These are phyloP conservation scores for Cynaeus angustus DNA, from an alignment of 2,888 invertebrate species.

Conservation along the genomic window DNA sequence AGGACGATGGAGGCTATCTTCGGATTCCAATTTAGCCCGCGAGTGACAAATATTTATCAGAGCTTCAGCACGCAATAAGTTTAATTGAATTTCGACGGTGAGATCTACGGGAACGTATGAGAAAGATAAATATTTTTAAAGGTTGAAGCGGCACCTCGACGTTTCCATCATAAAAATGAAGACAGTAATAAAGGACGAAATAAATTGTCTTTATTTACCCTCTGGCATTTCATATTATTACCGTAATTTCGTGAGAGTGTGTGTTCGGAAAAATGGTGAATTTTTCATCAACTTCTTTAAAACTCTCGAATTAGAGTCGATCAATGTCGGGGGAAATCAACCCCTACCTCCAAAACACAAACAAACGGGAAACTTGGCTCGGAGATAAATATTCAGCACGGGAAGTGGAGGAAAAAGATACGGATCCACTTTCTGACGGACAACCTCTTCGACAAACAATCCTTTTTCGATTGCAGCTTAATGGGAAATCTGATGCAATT, in stretches of 20 bases:
- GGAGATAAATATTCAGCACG: slow-evolving; percentile 15
- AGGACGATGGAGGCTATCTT: slow-evolving; percentile 1
- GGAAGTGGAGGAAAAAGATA: slow-evolving; percentile 4
- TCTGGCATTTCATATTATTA: slow-evolving; percentile 40
- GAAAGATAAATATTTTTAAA: slow-evolving; percentile 51
- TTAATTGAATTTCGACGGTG: slow-evolving; percentile 47
- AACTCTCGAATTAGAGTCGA: slow-evolving; percentile 15
- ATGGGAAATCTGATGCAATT: slow-evolving; percentile 13
- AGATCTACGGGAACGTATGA: slow-evolving; percentile 28
- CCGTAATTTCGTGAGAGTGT: slow-evolving; percentile 27
- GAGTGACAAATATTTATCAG: slow-evolving; percentile 45
- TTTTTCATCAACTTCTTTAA: slow-evolving; percentile 33
- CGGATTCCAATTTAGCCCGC: slow-evolving; percentile 15
- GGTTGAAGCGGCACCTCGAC: slow-evolving; percentile 41
- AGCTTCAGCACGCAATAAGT: slow-evolving; percentile 42
- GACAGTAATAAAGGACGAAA: slow-evolving; percentile 44
- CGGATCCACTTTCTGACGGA: slow-evolving; percentile 14
- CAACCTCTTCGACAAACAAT: slow-evolving; percentile 19
- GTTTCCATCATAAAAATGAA: slow-evolving; percentile 48
- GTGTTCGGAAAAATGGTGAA: slow-evolving; percentile 19
- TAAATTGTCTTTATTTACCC: slow-evolving; percentile 48
- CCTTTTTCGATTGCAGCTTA: slow-evolving; percentile 13
- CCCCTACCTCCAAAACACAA: slow-evolving; percentile 5
- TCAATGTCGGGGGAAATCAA: slow-evolving; percentile 12
- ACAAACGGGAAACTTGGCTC: slow-evolving; percentile 2